Evolutionary conservation across 2,113 vertebrate species (phyloP).

Genomic region (Gyps fulvus): DNA sequence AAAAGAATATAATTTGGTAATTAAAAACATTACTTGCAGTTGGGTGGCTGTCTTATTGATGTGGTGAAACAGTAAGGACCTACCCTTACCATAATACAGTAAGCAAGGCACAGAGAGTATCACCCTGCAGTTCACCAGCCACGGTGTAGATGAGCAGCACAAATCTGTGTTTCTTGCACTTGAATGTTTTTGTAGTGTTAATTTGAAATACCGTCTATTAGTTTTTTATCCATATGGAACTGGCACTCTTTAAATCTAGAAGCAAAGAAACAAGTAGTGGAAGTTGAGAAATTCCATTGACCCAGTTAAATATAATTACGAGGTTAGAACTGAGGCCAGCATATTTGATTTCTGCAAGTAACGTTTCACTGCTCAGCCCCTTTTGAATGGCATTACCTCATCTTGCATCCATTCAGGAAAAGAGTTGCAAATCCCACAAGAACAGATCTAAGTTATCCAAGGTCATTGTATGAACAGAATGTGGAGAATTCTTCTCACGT

Average conservation of each 20-base stretch:
- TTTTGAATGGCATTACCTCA: conserved; percentile 47
- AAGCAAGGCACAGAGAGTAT: background rate
- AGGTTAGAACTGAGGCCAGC: background rate
- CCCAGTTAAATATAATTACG: conserved; percentile 43
- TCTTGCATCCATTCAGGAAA: conserved; percentile 45
- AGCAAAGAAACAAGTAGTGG: background rate
- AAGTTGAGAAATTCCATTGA: conserved; percentile 32
- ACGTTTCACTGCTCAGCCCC: conserved; percentile 7
- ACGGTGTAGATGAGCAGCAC: background rate
- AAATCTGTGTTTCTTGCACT: background rate
- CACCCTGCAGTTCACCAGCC: background rate
- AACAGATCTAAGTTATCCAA: conserved; percentile 36
- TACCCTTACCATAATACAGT: background rate
- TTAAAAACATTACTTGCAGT: background rate
- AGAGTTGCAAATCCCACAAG: conserved; percentile 37
- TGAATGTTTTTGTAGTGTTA: background rate
- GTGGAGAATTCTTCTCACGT: background rate
- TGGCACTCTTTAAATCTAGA: background rate
- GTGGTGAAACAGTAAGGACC: background rate
- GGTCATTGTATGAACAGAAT: conserved; percentile 5
- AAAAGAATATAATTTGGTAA: background rate
- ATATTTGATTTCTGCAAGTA: conserved; percentile 4
- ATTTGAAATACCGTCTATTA: background rate
- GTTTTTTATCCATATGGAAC: background rate
- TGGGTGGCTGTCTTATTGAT: background rate